Evolutionary conservation across 2,888 invertebrate genomes (phyloP), one percentile per base, ranked within the genome.

Genomic region (Xestia c-nigrum): DNA sequence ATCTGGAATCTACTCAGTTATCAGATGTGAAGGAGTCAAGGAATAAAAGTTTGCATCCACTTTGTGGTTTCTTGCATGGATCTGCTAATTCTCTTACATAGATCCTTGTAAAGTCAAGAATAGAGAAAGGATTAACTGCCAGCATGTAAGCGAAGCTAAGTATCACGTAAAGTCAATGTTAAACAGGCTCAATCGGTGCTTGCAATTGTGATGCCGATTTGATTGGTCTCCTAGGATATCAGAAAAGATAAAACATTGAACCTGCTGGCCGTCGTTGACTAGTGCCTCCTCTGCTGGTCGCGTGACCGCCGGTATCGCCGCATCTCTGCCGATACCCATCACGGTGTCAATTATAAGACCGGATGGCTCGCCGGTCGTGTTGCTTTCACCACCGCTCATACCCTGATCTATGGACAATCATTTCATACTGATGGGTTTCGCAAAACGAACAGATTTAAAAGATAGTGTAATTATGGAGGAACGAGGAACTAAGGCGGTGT

Each of bases 301-400:
- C 86, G 86, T 86, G 86, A 83, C 81, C 76, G 50, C 75, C 57
- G 59, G 72, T 83, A 86, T 85, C 86, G 69, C 67, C 38, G 64
- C 75, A 84, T 84, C 84, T 85, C 80, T 78, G 74, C 71, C 75
- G 83, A 86, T 86, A 83, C 78, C 78, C 76, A 86, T 86, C 86
- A 80, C 76, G 52, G 80, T 83, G 86, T 85, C 82, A 81, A 78
- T 84, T 84, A 84, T 81, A 84, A 84, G 75, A 63, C 81, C 82
- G 85, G 83, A 85, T 85, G 80, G 72, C 71, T 83, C 66, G 66
- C 73, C 79, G 59, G 61, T 73, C 76, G 70, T 84, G 85, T 76
- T 78, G 77, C 82, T 86, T 86, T 83, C 83, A 79, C 86, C 78
- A 69, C 84, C 71, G 72, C 78, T 79, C 79, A 83, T 82, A 78